Percentiles rank a stretch among this genome's conserved stretches.
Evolutionary conservation across 2,888 invertebrate species (phyloP).

Genomic region (Spialia ferax): DNA sequence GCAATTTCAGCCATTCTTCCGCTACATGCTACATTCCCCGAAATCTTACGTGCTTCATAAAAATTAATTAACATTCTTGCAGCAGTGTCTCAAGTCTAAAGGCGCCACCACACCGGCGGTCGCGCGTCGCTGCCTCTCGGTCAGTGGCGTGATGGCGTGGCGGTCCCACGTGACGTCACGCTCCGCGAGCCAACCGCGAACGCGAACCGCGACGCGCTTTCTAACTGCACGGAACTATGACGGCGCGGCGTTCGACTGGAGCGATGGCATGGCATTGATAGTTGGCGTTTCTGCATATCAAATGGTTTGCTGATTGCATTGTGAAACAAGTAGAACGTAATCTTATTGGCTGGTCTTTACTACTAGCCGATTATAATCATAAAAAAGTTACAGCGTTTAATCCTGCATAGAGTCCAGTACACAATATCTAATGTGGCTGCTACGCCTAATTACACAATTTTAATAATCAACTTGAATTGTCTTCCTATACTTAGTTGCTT

Average conservation of each 20-base stretch:
- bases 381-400: background rate
- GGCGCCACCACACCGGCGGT: constrained; percentile 58
- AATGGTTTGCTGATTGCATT: background rate
- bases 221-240: constrained; percentile 59
- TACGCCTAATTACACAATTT: too few relatives aligned
- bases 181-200: constrained; percentile 69
- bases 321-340: background rate
- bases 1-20: too few relatives aligned
- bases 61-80: background rate
- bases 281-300: constrained; percentile 6
- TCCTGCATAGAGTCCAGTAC: too few relatives aligned
- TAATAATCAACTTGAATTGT: too few relatives aligned
- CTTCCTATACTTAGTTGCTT: too few relatives aligned
- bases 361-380: background rate
- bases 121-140: constrained; percentile 71
- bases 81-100: constrained; percentile 45
- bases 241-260: constrained; percentile 16
- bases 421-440: too few relatives aligned
- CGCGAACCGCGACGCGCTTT: constrained; percentile 68
- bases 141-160: constrained; percentile 81
- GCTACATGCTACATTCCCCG: too few relatives aligned
- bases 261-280: constrained; percentile 30
- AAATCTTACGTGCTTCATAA: too few relatives aligned
- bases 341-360: background rate
- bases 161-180: constrained; percentile 60